phyloP scores from a whole-genome alignment of 2,113 vertebrate genomes.

The Corynorhinus townsendii region DNA sequence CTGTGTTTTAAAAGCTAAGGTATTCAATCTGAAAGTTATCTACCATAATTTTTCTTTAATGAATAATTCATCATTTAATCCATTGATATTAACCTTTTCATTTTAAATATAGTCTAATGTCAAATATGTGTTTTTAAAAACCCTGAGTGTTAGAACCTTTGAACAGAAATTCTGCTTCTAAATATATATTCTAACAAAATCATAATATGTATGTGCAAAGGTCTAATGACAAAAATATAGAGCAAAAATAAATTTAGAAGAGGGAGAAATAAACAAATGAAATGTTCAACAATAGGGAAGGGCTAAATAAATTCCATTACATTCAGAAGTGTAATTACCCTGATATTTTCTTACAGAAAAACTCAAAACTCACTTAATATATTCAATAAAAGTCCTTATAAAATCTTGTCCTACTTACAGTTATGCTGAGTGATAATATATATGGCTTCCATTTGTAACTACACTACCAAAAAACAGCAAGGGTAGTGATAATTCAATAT shows the following conservation, averaged over 20 bases:
- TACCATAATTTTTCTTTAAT: slow-evolving; percentile 48
- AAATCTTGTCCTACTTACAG: not conserved
- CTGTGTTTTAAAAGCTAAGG: not conserved
- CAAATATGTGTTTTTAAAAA: not conserved
- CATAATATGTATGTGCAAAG: not conserved
- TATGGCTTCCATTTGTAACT: not conserved
- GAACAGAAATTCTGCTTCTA: not conserved
- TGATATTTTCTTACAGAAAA: not conserved
- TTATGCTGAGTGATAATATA: not conserved
- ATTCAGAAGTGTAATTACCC: not conserved
- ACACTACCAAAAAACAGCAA: not conserved
- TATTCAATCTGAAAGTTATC: slow-evolving; percentile 17
- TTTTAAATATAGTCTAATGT: slow-evolving; percentile 50
- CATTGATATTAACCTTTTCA: slow-evolving; percentile 50
- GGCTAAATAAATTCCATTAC: not conserved
- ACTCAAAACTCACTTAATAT: not conserved
- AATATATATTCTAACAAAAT: slow-evolving; percentile 13
- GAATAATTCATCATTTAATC: slow-evolving; percentile 39
- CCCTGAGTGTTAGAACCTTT: not conserved
- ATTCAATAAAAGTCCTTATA: not conserved
- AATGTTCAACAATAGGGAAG: not conserved
- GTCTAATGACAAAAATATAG: not conserved
- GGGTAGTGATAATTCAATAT: not conserved
- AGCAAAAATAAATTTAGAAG: slow-evolving; percentile 19
- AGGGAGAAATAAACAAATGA: slow-evolving; percentile 21